Evolutionary conservation across 2,888 invertebrate genomes (phyloP).

Genomic region (Eristalinus aeneus): DNA sequence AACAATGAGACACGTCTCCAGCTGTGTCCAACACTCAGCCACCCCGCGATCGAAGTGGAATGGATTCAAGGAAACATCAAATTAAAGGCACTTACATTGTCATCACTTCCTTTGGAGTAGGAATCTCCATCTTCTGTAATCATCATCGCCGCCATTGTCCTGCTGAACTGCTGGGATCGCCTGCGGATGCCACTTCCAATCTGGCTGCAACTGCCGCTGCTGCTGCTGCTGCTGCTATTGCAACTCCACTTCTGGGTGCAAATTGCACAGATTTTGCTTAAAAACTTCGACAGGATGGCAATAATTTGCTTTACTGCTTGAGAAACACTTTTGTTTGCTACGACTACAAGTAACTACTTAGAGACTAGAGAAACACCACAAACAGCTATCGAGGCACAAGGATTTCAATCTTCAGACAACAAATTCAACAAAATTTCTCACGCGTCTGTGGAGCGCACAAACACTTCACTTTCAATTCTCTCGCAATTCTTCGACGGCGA

Average conservation of each 20-base stretch:
- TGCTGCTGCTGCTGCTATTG: slow-evolving; percentile 22
- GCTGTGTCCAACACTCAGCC: slow-evolving; percentile 1
- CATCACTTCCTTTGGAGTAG: slow-evolving; percentile 66
- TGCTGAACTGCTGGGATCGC: slow-evolving; percentile 40
- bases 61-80: neutral
- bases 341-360: neutral
- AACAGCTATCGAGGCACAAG: slow-evolving; percentile 31
- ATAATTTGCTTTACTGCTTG: slow-evolving; percentile 26
- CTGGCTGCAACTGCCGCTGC: slow-evolving; percentile 19
- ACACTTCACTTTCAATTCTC: neutral
- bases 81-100: slow-evolving; percentile 58
- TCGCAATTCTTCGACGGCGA: neutral
- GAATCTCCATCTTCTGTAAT: slow-evolving; percentile 50
- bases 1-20: slow-evolving; percentile 24
- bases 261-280: slow-evolving; percentile 68
- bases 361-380: neutral
- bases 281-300: slow-evolving; percentile 68
- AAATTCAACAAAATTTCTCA: slow-evolving; percentile 1
- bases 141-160: slow-evolving; percentile 46
- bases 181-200: slow-evolving; percentile 27
- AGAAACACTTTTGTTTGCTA: slow-evolving; percentile 2
- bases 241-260: slow-evolving; percentile 69
- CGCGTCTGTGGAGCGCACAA: neutral
- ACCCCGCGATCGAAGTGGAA: neutral
- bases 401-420: neutral